phyloP scores from a whole-genome alignment of 2,797 vertebrate species.

The Pipistrellus nathusii region DNA sequence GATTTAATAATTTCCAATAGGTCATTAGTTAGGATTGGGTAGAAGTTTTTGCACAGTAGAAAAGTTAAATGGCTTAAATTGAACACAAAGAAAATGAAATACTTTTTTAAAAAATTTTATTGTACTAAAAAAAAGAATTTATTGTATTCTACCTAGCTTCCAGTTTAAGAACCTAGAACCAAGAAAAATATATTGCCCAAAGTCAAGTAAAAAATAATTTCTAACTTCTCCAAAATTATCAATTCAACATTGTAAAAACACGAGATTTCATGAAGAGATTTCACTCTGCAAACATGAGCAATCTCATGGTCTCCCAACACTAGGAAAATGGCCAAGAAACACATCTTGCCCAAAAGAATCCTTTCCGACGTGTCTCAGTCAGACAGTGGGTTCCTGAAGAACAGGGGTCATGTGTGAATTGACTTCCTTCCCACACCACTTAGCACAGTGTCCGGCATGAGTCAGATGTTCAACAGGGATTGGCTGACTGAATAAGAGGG shows the following conservation, averaged over 20 bases:
- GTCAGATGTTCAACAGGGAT: constrained; percentile 42
- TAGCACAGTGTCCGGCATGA: constrained; percentile 62
- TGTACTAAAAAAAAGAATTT: not conserved
- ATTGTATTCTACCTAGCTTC: not conserved
- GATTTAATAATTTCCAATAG: constrained; percentile 21
- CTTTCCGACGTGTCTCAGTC: constrained; percentile 12
- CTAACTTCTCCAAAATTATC: constrained; percentile 12
- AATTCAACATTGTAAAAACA: constrained; percentile 36
- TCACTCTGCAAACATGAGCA: not conserved
- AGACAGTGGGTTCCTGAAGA: not conserved
- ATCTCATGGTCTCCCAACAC: not conserved
- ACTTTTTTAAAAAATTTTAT: not conserved
- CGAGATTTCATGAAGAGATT: constrained; percentile 6
- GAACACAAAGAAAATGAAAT: constrained; percentile 61
- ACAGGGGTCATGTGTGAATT: not conserved
- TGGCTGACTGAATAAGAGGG: not conserved
- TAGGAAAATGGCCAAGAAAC: not conserved
- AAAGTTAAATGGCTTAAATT: constrained; percentile 35
- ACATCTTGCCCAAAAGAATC: not conserved
- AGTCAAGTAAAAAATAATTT: constrained; percentile 51
- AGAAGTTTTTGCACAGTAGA: constrained; percentile 15
- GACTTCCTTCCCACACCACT: not conserved
- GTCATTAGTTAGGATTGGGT: constrained; percentile 28
- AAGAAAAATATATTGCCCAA: constrained; percentile 36
- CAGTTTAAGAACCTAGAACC: constrained; percentile 22